Base-by-base conservation (phyloP, 2,797 vertebrate species). In the Naso thynnoides region DNA sequence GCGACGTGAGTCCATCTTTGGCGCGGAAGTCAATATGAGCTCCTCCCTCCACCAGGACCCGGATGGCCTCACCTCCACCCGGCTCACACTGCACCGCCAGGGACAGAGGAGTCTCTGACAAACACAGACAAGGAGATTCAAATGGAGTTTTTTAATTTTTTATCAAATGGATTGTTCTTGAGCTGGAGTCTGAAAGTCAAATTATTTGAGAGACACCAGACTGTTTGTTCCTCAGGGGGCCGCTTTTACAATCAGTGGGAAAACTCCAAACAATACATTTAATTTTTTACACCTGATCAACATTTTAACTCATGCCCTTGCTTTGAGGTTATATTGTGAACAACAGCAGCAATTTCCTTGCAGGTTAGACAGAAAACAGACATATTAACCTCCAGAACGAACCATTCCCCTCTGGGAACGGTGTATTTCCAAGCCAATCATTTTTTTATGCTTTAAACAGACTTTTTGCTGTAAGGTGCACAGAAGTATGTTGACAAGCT, bases 21-120 rank as follows among this genome's bases (percentile, higher is more conserved):
- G 97, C 94, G 59, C 97, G 94, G 89, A 97, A 98, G 90, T 98
- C 97, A 8, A 98, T 96, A 76, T 98, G 97, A 48, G 96, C 96
- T 11, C 97, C 97, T 5, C 96, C 96, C 39, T 97, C 93, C 84
- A 95, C 96, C 71, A 98, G 93, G 39, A 97, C 93, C 39, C 97
- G 95, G 86, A 98, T 97, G 85, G 95, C 82, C 76, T 97, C 97
- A 7, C 96, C 95, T 8, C 95, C 96, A 0, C 96, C 95, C 13
- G 94, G 95, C 82, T 98, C 96, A 0, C 96, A 95, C 92, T 98
- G 97, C 66, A 96, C 95, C 0, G 96, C 96, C 93, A 98, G 91
- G 2, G 96, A 96, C 89, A 98, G 91, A 14, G 97, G 95, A 0
- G 96, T 97, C 91, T 98, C 97, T 98, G 93, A 23, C 38, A 13